phyloP scores from a whole-genome alignment of 2,888 invertebrate species.

The Mycalesis mineus region DNA sequence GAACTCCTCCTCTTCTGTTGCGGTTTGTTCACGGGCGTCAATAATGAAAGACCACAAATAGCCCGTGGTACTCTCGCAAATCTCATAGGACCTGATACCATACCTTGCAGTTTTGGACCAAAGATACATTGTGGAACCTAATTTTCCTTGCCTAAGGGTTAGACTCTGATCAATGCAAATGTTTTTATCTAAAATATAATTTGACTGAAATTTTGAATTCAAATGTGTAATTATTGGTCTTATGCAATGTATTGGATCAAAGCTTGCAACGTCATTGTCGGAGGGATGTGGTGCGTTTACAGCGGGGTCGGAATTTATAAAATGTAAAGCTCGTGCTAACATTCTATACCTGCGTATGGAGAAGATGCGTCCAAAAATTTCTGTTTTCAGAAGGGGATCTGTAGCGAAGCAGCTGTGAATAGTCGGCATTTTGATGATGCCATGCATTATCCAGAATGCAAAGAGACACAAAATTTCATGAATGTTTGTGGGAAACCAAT shows the following conservation, averaged over 20 bases:
- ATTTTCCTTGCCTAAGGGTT: neutral
- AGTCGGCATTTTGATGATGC: neutral
- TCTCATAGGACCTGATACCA: slow-evolving; percentile 22
- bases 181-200: neutral
- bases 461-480: slow-evolving; percentile 3
- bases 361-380: neutral
- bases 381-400: neutral
- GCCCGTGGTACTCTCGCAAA: slow-evolving; percentile 21
- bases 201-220: neutral
- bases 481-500: neutral
- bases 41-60: slow-evolving; percentile 25
- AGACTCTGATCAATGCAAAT: neutral
- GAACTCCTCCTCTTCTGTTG: neutral
- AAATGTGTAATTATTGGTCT: neutral
- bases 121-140: neutral
- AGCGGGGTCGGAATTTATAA: neutral
- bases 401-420: neutral
- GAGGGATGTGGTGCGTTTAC: neutral
- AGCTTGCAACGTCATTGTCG: neutral
- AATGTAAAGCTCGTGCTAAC: neutral
- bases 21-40: neutral
- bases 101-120: slow-evolving; percentile 14
- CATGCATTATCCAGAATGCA: neutral
- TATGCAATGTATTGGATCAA: neutral
- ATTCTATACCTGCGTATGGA: neutral